These are phyloP conservation scores for Vannuccia rotundouncinata DNA, from an alignment of 2,888 invertebrate genomes.

Conservation along the genomic window DNA sequence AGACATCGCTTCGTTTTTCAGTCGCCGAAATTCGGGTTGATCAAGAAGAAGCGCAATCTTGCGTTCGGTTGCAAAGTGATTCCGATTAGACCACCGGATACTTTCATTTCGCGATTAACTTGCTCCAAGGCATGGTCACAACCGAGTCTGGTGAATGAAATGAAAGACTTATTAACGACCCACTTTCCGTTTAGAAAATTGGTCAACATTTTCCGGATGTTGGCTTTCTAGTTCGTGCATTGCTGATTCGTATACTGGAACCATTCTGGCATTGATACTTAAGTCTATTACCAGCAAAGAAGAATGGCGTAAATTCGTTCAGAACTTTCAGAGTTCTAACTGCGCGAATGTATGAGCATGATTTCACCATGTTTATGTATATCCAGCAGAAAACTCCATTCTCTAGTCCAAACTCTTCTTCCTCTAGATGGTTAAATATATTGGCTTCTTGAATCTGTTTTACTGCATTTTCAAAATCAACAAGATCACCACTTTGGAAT, in stretches of 20 bases:
- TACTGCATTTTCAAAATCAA: slow-evolving; percentile 22
- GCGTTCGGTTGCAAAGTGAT: slow-evolving; percentile 25
- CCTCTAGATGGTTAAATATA: neutral
- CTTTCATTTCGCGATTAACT: slow-evolving; percentile 29
- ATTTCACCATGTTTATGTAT: slow-evolving; percentile 2
- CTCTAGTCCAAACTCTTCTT: slow-evolving; percentile 4
- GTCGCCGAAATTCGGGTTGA: slow-evolving; percentile 19
- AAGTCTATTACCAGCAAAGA: slow-evolving; percentile 7
- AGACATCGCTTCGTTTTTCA: slow-evolving; percentile 23
- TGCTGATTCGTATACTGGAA: slow-evolving; percentile 17
- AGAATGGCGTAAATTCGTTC: slow-evolving; percentile 19
- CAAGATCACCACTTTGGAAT: slow-evolving; percentile 15
- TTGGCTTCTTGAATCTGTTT: slow-evolving; percentile 16
- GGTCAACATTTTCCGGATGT: neutral
- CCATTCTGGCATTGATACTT: slow-evolving; percentile 28
- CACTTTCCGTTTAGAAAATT: slow-evolving; percentile 6
- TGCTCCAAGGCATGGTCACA: slow-evolving; percentile 27
- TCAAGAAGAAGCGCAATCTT: slow-evolving; percentile 7
- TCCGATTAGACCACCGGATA: slow-evolving; percentile 5
- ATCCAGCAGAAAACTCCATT: slow-evolving; percentile 9
- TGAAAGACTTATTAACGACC: neutral
- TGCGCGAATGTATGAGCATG: slow-evolving; percentile 27
- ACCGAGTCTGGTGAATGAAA: neutral
- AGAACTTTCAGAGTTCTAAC: slow-evolving; percentile 10
- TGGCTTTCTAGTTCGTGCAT: slow-evolving; percentile 22